Percentiles rank a stretch among this genome's conserved stretches.
Evolutionary conservation across 2,888 invertebrate genomes (phyloP).

Genomic region (Cantharis lateralis): DNA sequence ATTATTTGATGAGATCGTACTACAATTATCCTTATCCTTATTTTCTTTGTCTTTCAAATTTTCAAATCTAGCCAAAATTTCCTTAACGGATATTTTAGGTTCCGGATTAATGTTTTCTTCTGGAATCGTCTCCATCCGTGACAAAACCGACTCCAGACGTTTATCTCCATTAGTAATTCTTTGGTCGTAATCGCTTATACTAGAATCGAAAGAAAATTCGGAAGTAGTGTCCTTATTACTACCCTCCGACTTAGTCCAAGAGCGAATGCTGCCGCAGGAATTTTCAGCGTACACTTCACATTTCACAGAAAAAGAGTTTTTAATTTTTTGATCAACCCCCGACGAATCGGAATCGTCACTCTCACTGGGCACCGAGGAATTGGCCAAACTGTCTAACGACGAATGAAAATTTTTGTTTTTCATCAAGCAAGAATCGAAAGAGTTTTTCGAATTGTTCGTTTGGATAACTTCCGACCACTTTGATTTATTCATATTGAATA

Average conservation of each 20-base stretch:
- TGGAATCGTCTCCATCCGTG: constrained; percentile 78
- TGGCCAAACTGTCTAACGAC: constrained; percentile 71
- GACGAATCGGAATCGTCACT: constrained; percentile 67
- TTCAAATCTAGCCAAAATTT: constrained; percentile 81
- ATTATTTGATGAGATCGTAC: constrained; percentile 31
- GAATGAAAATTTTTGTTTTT: constrained; percentile 12
- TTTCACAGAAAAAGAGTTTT: constrained; percentile 50
- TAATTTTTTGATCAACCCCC: constrained; percentile 61
- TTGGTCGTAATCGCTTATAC: constrained; percentile 28
- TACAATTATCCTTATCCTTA: constrained; percentile 26
- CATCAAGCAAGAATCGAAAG: not conserved
- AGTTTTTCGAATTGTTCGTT: not conserved
- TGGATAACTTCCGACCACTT: constrained; percentile 38
- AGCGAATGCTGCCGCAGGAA: constrained; percentile 45
- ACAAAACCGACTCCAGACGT: constrained; percentile 34
- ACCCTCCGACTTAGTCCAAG: constrained; percentile 41
- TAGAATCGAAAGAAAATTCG: constrained; percentile 44
- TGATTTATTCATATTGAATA: constrained; percentile 38
- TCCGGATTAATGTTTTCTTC: constrained; percentile 73
- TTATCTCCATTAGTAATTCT: constrained; percentile 36
- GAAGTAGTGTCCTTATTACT: constrained; percentile 36
- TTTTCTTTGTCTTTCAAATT: constrained; percentile 48
- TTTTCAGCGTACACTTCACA: constrained; percentile 53
- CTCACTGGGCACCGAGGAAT: constrained; percentile 68
- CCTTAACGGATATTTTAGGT: constrained; percentile 82